Evolutionary conservation across 2,797 vertebrate genomes (phyloP).

Genomic region (Setipinna tenuifilis): DNA sequence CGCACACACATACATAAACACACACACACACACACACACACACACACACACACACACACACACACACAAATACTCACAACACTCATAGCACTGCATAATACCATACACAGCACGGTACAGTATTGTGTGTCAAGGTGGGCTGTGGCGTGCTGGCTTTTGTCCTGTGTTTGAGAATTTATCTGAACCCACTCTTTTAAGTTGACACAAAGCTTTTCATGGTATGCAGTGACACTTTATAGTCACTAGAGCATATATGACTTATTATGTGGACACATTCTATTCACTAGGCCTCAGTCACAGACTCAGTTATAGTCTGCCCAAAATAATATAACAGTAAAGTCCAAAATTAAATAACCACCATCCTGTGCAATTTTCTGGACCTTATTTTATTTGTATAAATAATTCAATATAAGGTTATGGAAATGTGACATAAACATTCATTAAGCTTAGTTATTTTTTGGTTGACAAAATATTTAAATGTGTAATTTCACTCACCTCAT

Average conservation of each 20-base stretch:
- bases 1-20: too few species aligned
- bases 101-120: neutral
- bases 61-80: neutral
- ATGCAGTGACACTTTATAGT: neutral
- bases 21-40: neutral
- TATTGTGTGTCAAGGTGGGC: neutral
- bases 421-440: too few species aligned
- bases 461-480: neutral
- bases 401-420: too few species aligned
- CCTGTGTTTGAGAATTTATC: constrained; percentile 38
- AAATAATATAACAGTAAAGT: too few species aligned
- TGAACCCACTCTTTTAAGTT: constrained; percentile 24
- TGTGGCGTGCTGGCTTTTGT: constrained; percentile 29
- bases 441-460: too few species aligned
- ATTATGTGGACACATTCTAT: neutral
- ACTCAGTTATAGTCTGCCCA: too few species aligned
- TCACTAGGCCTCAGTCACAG: neutral
- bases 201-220: constrained; percentile 29
- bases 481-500: neutral
- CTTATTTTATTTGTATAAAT: too few species aligned
- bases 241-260: neutral
- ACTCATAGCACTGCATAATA: too few species aligned
- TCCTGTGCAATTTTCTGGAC: too few species aligned
- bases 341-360: too few species aligned
- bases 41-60: neutral